Conservation (phyloP, 2,797 vertebrate species). For the Manis pentadactyla region DNA sequence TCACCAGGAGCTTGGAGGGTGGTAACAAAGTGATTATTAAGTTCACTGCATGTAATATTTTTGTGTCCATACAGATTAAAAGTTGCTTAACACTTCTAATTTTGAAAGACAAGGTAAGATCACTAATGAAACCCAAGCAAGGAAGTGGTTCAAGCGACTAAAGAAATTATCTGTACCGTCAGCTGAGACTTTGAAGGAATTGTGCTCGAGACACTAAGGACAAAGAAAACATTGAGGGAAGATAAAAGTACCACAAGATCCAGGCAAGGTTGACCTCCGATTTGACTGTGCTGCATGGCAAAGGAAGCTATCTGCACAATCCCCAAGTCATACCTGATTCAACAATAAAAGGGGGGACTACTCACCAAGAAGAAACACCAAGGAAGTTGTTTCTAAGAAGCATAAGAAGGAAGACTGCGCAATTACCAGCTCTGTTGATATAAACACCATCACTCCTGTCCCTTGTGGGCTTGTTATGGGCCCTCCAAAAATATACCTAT, state of each 20-base stretch:
- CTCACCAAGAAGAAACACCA: conserved; percentile 17
- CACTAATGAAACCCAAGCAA: background rate
- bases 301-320: background rate
- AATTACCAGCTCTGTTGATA: conserved; percentile 38
- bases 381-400: conserved; percentile 56
- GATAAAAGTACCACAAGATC: background rate
- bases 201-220: background rate
- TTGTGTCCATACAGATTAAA: background rate
- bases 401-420: background rate
- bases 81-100: background rate
- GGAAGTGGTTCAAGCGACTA: background rate
- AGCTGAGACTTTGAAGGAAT: background rate
- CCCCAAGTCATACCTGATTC: conserved; percentile 52
- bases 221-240: background rate
- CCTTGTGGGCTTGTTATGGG: conserved; percentile 31
- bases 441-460: conserved; percentile 55
- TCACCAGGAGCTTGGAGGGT: background rate
- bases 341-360: conserved; percentile 40
- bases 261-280: background rate
- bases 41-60: background rate
- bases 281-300: background rate
- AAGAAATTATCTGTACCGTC: background rate
- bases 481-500: conserved; percentile 11
- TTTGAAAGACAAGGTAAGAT: conserved; percentile 1
- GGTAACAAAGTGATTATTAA: background rate